Evolutionary conservation across 2,888 invertebrate species (phyloP), one percentile per base, ranked within the genome.

Genomic region (Rhorus exstirpatorius): DNA sequence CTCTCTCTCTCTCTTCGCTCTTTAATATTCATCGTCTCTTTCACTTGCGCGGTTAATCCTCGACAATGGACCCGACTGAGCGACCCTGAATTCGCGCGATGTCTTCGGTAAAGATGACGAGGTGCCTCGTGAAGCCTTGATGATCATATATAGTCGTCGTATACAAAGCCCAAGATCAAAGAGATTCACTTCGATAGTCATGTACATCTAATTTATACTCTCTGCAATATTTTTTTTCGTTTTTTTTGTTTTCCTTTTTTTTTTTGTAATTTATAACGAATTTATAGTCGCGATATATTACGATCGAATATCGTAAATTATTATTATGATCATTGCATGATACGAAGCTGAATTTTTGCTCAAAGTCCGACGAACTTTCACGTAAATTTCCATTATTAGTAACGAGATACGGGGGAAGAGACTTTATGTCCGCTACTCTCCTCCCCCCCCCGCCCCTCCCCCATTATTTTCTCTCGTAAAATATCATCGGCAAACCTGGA

Each of bases 51-150:
- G 65, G 53, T 65, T 65, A 63, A 44, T 53, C 53, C 44, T 72
- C 61, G 61, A 81, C 81, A 75, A 80, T 80, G 63, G 61, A 74
- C 26, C 65, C n/a, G 31, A 26, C 21, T 53, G 78, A 67, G 51
- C 63, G 81, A 70, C 81, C 78, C 72, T 81, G 81, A 81, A 78
- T 70, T 67, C 67, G 55, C 10, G 53, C 58, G 53, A 63, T 53
- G 81, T 71, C 72, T 67, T 76, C 65, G 71, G 21, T 35, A 58
- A 12, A 70, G 51, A 70, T 74, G 72, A 78, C 68, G 63, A 70
- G 67, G 58, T 53, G 70, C 35, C 71, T 63, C 41, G 58, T 38
- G 63, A 78, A 65, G 38, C 81, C 78, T 81, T 79, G 74, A 79
- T 61, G 79, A 58, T 46, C n/a, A n/a, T n/a, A n/a, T 49, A 38